Percentiles rank a stretch among this genome's conserved stretches.
Conservation (phyloP, 2,888 invertebrate genomes). For the Drosophila subquinaria region DNA sequence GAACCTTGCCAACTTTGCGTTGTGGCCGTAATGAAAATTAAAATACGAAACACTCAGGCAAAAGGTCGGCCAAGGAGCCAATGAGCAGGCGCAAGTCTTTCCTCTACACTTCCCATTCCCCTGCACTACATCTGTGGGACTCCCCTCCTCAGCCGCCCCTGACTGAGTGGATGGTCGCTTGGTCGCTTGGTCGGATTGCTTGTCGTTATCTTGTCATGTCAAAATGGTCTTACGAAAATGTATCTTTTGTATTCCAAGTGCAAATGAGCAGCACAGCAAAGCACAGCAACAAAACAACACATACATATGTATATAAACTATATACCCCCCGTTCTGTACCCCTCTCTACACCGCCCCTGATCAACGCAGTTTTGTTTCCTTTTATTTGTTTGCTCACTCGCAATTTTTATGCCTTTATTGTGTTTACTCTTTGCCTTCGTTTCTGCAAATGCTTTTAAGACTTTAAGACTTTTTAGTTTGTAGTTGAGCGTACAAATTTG, state of each 20-base stretch:
- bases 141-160: background rate
- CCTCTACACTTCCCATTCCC: constrained; percentile 8
- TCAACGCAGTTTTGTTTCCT: constrained; percentile 54
- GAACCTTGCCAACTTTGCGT: constrained; percentile 67
- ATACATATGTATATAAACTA: background rate
- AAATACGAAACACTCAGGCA: constrained; percentile 74
- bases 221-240: constrained; percentile 83
- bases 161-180: constrained; percentile 32
- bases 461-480: constrained; percentile 80
- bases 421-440: constrained; percentile 78
- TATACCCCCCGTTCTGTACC: constrained; percentile 4
- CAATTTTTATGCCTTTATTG: constrained; percentile 82
- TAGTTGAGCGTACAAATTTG: constrained; percentile 79
- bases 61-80: constrained; percentile 75
- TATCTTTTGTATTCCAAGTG: constrained; percentile 83
- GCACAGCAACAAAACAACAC: constrained; percentile 44
- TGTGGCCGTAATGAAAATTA: constrained; percentile 80
- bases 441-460: constrained; percentile 82
- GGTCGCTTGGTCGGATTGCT: constrained; percentile 70
- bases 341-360: constrained; percentile 3
- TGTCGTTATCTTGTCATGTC: constrained; percentile 84
- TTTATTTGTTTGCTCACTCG: constrained; percentile 81
- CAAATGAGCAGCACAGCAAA: constrained; percentile 78
- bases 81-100: constrained; percentile 64
- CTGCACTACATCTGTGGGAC: background rate